Evolutionary conservation across 2,888 invertebrate genomes (phyloP), one percentile per base, ranked within the genome.

Genomic region (Rotaria socialis): DNA sequence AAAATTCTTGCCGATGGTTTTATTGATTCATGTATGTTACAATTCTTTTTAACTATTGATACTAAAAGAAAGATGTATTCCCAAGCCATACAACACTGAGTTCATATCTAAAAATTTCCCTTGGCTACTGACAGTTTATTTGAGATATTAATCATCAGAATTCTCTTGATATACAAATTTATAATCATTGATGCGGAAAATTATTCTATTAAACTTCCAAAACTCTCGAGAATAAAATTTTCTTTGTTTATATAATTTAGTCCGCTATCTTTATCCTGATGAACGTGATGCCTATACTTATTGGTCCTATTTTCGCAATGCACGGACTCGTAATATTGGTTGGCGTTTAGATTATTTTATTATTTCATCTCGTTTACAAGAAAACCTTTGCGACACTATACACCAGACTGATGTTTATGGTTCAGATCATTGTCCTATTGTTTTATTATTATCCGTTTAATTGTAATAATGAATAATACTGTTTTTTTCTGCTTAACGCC

Each of bases 401-500:
- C 96, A 97, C 88, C 93, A 96, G 84, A 93, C 93, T 86, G 92
- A 94, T 88, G 94, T 97, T 10, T 94, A 93, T 90, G 98, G 98
- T 74, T 97, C 96, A 90, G 98, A 99, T 91, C 98, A 99, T 92
- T 98, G 97, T 90, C 98, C 98, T 0, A 93, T 97, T 35, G 86
- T 50, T 58, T 55, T 86, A 16, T 80, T 86, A 47, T 47, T 80
- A 14, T 24, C 80, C 10, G 5, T 80, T 14, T 80, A n/a, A 75
- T 19, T 60, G 8, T n/a, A n/a, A 60, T 52, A 52, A 52, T 16
- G 14, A 14, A 22, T 4, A 55, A 55, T 22, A 55, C 5, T 22
- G 5, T 2, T 19, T 55, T 55, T 7, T 55, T 55, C 2, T 55
- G 6, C 22, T 22, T 55, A 55, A 22, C 22, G 0, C 2, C 0